phyloP scores from a whole-genome alignment of 2,797 vertebrate species.

The Syngnathus rostellatus region DNA sequence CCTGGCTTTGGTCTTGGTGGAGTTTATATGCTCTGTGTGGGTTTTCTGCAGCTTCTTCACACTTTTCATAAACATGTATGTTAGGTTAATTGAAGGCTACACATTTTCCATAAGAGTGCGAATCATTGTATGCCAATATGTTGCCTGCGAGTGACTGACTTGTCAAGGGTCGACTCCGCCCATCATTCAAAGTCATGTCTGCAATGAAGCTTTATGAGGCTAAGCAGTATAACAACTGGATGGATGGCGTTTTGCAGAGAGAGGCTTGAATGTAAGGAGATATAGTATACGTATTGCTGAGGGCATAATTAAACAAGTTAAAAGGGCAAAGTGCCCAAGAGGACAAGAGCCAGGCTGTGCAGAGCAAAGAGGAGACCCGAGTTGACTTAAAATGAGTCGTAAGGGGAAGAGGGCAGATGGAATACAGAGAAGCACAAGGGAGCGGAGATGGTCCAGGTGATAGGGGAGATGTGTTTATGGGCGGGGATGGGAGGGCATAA shows the following conservation, averaged over 20 bases:
- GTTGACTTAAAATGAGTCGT: slow-evolving; percentile 21
- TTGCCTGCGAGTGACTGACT: not conserved
- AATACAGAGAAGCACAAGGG: slow-evolving; percentile 24
- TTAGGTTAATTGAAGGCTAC: not conserved
- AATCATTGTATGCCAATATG: not conserved
- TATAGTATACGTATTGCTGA: not conserved
- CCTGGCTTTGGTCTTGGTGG: not conserved
- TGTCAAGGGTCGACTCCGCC: not conserved
- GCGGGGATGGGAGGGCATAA: slow-evolving; percentile 10
- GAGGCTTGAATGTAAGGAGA: not conserved
- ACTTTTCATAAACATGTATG: not conserved
- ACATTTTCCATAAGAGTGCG: not conserved
- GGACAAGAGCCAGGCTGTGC: not conserved
- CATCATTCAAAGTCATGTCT: not conserved
- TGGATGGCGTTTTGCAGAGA: not conserved
- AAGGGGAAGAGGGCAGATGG: slow-evolving; percentile 16
- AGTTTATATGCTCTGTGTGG: not conserved
- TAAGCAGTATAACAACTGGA: not conserved
- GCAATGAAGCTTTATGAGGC: not conserved
- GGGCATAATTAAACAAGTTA: not conserved
- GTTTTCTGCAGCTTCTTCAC: not conserved
- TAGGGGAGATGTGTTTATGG: slow-evolving; percentile 9
- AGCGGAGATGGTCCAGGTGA: slow-evolving; percentile 26
- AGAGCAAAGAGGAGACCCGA: slow-evolving; percentile 9
- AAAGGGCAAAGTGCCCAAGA: not conserved